These are phyloP conservation scores for Mormyrops boulengeri DNA, from an alignment of 2,797 vertebrate species.

Conservation along the genomic window DNA sequence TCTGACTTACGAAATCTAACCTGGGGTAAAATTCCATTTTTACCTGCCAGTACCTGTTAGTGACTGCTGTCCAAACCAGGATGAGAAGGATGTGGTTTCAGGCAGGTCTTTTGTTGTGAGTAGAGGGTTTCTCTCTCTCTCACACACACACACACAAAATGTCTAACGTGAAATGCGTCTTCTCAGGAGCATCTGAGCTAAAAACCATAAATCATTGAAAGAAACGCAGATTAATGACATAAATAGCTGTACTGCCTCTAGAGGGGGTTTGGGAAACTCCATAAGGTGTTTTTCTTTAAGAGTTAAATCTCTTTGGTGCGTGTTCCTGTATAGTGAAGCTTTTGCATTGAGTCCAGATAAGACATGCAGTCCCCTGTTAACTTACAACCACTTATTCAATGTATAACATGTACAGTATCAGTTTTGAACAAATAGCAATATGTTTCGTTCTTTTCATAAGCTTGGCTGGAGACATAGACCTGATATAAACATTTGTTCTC, in stretches of 20 bases:
- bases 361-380: neutral
- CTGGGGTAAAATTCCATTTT: neutral
- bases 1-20: neutral
- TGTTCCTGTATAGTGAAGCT: neutral
- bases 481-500: constrained; percentile 1
- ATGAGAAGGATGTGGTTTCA: constrained; percentile 19
- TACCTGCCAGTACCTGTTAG: neutral
- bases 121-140: neutral
- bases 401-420: neutral
- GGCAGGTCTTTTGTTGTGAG: constrained; percentile 5
- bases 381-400: neutral
- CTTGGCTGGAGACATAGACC: neutral
- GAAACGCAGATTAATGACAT: neutral
- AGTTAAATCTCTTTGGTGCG: neutral
- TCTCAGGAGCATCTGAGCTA: neutral
- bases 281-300: neutral
- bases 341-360: neutral
- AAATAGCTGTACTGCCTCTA: neutral
- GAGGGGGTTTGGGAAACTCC: neutral
- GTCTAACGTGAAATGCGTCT: neutral
- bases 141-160: neutral
- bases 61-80: constrained; percentile 36
- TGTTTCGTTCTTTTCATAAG: neutral
- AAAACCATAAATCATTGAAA: constrained; percentile 11
- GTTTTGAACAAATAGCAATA: neutral